Evolutionary conservation across 2,797 vertebrate genomes (phyloP).

Genomic region (Thalassophryne amazonica): DNA sequence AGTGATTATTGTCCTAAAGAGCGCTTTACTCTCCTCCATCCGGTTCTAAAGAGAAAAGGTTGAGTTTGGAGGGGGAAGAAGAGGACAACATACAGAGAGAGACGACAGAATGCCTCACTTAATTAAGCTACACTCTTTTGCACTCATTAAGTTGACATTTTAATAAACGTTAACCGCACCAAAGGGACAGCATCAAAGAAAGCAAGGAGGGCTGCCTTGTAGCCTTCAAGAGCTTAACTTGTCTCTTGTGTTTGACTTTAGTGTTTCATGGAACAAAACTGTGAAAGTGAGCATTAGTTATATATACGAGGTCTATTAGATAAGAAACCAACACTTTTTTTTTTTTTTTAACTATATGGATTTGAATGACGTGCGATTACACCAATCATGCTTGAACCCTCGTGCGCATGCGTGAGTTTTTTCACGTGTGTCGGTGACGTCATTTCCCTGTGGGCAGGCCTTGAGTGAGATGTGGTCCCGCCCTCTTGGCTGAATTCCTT

Average conservation of each 20-base stretch:
- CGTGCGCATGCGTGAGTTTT: no score
- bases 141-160: constrained; percentile 44
- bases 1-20: constrained; percentile 97
- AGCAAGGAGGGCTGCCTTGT: constrained; percentile 17
- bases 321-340: no score
- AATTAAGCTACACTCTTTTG: constrained; percentile 49
- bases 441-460: no score
- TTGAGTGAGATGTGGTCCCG: no score
- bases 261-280: constrained; percentile 32
- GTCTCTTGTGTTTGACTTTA: constrained; percentile 23
- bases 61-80: not conserved
- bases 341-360: no score
- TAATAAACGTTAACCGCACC: constrained; percentile 40
- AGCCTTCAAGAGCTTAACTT: constrained; percentile 25
- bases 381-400: no score
- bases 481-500: no score
- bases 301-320: no score
- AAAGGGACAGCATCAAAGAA: constrained; percentile 36
- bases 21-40: constrained; percentile 98
- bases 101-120: constrained; percentile 26
- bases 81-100: constrained; percentile 10
- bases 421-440: no score
- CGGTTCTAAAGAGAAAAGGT: no score
- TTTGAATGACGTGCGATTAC: no score
- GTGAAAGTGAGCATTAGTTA: not conserved